phyloP scores from a whole-genome alignment of 2,888 invertebrate genomes.

The Euphydryas editha region DNA sequence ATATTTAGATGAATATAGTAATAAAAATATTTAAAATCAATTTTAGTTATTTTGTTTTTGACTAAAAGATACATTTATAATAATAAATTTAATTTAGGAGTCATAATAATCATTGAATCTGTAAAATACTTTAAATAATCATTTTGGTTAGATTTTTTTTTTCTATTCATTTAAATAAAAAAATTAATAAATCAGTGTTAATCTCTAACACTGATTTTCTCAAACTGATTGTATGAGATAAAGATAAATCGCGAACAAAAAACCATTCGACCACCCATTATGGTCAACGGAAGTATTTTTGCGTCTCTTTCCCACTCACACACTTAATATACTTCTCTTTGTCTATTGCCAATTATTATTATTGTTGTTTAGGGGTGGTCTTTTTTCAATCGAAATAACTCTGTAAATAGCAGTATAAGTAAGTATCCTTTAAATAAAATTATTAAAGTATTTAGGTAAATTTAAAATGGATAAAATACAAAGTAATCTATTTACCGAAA shows the following conservation, averaged over 20 bases:
- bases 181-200: no score
- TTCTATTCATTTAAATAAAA: no score
- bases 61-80: no score
- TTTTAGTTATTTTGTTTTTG: no score
- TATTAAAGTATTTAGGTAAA: background rate
- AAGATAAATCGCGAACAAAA: conserved; percentile 66
- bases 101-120: no score
- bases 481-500: no score
- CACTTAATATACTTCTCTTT: conserved; percentile 46
- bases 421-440: background rate
- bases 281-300: conserved; percentile 48
- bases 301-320: conserved; percentile 50
- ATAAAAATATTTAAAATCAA: no score
- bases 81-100: no score
- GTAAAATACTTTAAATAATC: no score
- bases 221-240: conserved; percentile 49
- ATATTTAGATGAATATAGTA: no score
- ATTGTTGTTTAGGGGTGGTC: conserved; percentile 77
- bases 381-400: conserved; percentile 34
- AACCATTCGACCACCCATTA: conserved; percentile 73
- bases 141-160: no score
- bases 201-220: conserved; percentile 26
- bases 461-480: no score
- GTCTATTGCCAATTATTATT: conserved; percentile 70
- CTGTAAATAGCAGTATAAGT: conserved; percentile 8